phyloP scores from a whole-genome alignment of 1,140 invertebrate genomes.

The Latrodectus geometricus region DNA sequence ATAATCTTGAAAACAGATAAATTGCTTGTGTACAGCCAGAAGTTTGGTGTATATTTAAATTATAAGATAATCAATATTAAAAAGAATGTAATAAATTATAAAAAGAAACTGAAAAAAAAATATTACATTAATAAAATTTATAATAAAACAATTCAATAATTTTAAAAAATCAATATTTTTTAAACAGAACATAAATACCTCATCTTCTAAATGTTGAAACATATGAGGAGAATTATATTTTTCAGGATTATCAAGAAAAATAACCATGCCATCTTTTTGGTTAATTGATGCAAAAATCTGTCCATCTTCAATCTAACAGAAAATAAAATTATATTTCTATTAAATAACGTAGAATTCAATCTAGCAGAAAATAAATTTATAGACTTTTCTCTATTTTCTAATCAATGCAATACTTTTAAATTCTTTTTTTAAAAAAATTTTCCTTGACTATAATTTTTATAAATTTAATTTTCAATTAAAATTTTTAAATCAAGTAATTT shows the following conservation, averaged over 20 bases:
- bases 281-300: slow-evolving; percentile 98
- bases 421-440: too few relatives aligned
- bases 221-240: slow-evolving; percentile 91
- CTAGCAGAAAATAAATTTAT: too few relatives aligned
- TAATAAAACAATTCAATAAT: not conserved
- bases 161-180: not conserved
- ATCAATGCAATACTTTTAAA: too few relatives aligned
- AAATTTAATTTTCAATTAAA: too few relatives aligned
- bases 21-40: too few relatives aligned
- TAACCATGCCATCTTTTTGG: slow-evolving; percentile 98
- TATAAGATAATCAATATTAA: not conserved
- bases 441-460: too few relatives aligned
- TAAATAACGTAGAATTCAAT: not conserved
- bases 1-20: too few relatives aligned
- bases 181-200: slow-evolving; percentile 67
- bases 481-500: too few relatives aligned
- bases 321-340: slow-evolving; percentile 4
- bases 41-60: too few relatives aligned
- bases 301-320: slow-evolving; percentile 89
- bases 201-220: slow-evolving; percentile 84
- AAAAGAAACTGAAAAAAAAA: not conserved
- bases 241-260: slow-evolving; percentile 95
- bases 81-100: not conserved
- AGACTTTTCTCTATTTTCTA: too few relatives aligned
- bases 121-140: not conserved